Percentiles rank a stretch among this genome's conserved stretches.
Evolutionary conservation across 2,113 vertebrate genomes (phyloP).

Genomic region (Addax nasomaculatus): DNA sequence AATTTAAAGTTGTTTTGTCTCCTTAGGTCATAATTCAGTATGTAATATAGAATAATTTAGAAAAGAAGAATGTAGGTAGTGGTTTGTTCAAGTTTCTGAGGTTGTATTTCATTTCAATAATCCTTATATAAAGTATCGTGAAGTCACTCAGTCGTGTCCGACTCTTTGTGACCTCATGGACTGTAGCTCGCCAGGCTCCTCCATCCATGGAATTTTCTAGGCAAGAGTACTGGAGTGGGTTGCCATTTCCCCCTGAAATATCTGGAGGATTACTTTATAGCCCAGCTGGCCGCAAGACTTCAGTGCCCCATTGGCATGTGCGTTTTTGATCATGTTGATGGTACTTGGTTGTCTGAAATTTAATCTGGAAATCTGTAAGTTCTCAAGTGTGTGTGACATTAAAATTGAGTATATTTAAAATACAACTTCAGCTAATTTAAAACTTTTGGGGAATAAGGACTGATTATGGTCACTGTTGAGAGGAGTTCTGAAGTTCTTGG

Average conservation of each 20-base stretch:
- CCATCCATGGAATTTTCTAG: too few relatives aligned
- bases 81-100: background rate
- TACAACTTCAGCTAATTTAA: background rate
- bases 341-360: background rate
- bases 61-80: background rate
- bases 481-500: background rate
- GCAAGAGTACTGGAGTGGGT: too few relatives aligned
- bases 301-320: background rate
- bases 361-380: background rate
- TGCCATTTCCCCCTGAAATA: background rate
- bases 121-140: background rate
- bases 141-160: too few relatives aligned
- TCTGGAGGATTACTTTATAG: background rate
- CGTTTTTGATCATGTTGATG: background rate
- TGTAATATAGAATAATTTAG: background rate
- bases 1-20: background rate
- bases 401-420: background rate
- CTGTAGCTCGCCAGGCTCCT: too few relatives aligned
- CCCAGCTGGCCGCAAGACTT: background rate
- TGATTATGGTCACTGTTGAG: background rate
- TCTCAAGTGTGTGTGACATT: background rate
- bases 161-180: too few relatives aligned
- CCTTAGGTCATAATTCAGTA: slow-evolving; percentile 2
- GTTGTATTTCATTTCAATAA: background rate
- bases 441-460: background rate